A percentile compares a stretch with the other conserved stretches of the same genome.
phyloP scores from a whole-genome alignment of 2,113 vertebrate species.

The Sisor rabdophorus region DNA sequence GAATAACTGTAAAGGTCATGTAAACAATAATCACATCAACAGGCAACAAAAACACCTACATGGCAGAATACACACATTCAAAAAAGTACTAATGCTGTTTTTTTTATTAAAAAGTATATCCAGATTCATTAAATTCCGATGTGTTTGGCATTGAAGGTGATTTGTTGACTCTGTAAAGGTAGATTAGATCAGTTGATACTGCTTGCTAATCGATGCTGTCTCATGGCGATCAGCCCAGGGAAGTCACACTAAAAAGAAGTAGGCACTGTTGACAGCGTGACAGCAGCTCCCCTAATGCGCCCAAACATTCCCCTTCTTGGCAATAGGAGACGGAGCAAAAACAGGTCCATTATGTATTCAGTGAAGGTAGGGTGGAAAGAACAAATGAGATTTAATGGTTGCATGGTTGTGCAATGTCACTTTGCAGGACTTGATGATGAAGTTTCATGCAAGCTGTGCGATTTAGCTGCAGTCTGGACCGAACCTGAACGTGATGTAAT shows the following conservation, averaged over 20 bases:
- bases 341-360: conserved; percentile 46
- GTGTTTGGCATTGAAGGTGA: conserved; percentile 28
- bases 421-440: conserved; percentile 32
- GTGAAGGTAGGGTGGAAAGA: conserved; percentile 37
- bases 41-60: not conserved
- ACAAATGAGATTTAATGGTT: conserved; percentile 50
- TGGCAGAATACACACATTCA: not conserved
- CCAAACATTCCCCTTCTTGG: conserved; percentile 20
- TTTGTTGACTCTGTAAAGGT: conserved; percentile 29
- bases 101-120: not conserved
- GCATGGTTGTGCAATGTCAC: conserved; percentile 49
- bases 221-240: conserved; percentile 34
- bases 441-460: conserved; percentile 12
- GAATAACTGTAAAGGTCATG: not conserved
- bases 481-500: not conserved
- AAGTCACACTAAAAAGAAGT: conserved; percentile 18
- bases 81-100: not conserved
- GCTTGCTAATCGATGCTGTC: conserved; percentile 43
- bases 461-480: not conserved
- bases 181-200: conserved; percentile 40
- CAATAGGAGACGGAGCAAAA: not conserved
- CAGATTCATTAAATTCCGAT: not conserved
- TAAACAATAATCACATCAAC: not conserved
- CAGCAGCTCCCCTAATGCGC: conserved; percentile 41
- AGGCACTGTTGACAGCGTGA: conserved; percentile 39